Conservation (phyloP, 2,797 vertebrate species). For the Gallinago solitaria region DNA sequence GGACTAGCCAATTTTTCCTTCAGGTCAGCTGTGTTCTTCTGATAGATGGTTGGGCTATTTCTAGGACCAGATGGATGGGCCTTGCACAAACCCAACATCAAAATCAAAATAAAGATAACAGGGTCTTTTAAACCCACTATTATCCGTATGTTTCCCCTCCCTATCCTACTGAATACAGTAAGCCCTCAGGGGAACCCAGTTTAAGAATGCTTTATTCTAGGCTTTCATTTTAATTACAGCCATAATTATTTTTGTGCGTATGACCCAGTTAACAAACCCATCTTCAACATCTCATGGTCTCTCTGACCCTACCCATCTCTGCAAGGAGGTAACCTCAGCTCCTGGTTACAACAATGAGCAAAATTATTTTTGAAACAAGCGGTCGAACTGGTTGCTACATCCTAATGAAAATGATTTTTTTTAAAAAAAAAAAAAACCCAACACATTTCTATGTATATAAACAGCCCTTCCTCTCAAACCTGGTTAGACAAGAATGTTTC, state of each 20-base stretch:
- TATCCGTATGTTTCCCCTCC: background rate
- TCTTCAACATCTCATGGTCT: conserved; percentile 3
- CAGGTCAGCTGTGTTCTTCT: background rate
- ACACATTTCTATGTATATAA: conserved; percentile 51
- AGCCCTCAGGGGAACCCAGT: background rate
- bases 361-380: conserved; percentile 62
- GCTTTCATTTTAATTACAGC: conserved; percentile 48
- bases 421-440: background rate
- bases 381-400: conserved; percentile 66
- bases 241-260: conserved; percentile 32
- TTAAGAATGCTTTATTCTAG: conserved; percentile 50
- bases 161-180: background rate
- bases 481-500: conserved; percentile 76
- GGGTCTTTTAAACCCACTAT: background rate
- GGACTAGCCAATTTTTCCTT: background rate
- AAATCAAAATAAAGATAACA: conserved; percentile 16
- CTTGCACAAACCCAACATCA: background rate
- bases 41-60: background rate
- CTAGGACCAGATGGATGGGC: background rate
- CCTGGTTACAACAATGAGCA: background rate
- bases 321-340: conserved; percentile 24
- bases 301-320: conserved; percentile 16
- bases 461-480: conserved; percentile 73
- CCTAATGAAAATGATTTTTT: conserved; percentile 57
- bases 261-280: conserved; percentile 66